Evolutionary conservation across 2,888 invertebrate genomes (phyloP), one percentile per base, ranked within the genome.

Genomic region (Luperina testacea): DNA sequence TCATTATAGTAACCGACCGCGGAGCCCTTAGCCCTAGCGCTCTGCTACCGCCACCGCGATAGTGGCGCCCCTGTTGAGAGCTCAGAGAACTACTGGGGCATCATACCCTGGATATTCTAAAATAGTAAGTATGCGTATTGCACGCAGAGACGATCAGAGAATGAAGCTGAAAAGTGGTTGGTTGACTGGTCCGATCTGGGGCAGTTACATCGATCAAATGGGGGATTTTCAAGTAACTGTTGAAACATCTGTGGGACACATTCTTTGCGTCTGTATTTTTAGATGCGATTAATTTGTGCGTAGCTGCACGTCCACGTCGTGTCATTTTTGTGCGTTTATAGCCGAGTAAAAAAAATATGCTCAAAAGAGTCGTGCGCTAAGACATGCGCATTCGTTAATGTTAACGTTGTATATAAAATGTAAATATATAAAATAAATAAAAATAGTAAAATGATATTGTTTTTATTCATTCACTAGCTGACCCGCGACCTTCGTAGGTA

Each of bases 331-430:
- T 87, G 88, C 78, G 88, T 84, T 81, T 64, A 78, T 85, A 82
- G 82, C 76, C 79, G 67, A 70, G 64, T 80, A 89, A 89, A 85
- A 90, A 90, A 90, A 83, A 90, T 90, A 94, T 96, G 96, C 96
- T 96, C 96, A 96, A 96, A 92, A 85, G 94, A 94, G 94, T 93
- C 89, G 89, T 92, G 93, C 92, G 91, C 90, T 84, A 90, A 91
- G 90, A 91, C 88, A 91, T 86, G 93, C 92, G 94, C 92, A 90
- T 90, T 93, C 93, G 92, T 93, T 93, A 93, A 93, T 93, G 87
- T 89, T 90, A 94, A 95, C 88, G 89, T 94, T 96, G 96, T 96
- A 96, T 94, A 96, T 96, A 96, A 95, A 95, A 95, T 96, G 96
- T 96, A 96, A 95, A 95, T 95, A 95, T 92, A 93, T 93, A 94